A percentile compares a stretch with the other conserved stretches of the same genome.
These are phyloP conservation scores for Hoplostethus atlanticus DNA, from an alignment of 2,797 vertebrate genomes.

Conservation along the genomic window DNA sequence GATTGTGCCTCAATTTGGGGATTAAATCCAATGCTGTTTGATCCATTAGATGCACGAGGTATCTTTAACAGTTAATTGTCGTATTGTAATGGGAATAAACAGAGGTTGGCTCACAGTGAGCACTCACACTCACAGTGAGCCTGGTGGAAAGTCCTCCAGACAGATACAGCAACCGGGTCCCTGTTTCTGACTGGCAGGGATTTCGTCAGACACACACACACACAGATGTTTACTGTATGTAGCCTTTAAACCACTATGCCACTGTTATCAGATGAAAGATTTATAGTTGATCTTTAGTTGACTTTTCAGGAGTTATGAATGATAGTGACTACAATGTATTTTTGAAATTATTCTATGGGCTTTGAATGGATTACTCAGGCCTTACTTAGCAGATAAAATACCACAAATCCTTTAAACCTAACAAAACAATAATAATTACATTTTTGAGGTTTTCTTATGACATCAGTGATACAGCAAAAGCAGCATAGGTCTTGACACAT, in stretches of 20 bases:
- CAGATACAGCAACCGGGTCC: conserved; percentile 33
- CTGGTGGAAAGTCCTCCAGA: conserved; percentile 12
- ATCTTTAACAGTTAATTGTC: conserved; percentile 31
- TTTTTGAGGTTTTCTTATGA: background rate
- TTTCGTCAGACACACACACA: conserved; percentile 25
- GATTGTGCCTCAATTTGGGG: conserved; percentile 34
- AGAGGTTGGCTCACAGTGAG: conserved; percentile 30
- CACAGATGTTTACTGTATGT: too few relatives aligned
- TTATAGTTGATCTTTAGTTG: background rate
- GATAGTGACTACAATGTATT: background rate
- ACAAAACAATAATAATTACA: background rate
- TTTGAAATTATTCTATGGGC: background rate
- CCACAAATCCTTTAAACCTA: conserved; percentile 11
- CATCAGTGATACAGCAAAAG: background rate
- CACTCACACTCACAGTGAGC: conserved; percentile 22
- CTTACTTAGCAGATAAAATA: conserved; percentile 26
- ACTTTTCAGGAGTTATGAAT: too few relatives aligned
- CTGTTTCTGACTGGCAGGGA: conserved; percentile 25
- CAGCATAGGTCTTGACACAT: background rate
- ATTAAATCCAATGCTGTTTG: conserved; percentile 35
- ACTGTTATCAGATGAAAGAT: conserved; percentile 24
- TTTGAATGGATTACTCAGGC: conserved; percentile 15
- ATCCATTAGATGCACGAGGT: conserved; percentile 26
- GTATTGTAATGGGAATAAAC: conserved; percentile 25
- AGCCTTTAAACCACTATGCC: background rate